Evolutionary conservation across 2,888 invertebrate genomes (phyloP).

Genomic region (Leucania comma): DNA sequence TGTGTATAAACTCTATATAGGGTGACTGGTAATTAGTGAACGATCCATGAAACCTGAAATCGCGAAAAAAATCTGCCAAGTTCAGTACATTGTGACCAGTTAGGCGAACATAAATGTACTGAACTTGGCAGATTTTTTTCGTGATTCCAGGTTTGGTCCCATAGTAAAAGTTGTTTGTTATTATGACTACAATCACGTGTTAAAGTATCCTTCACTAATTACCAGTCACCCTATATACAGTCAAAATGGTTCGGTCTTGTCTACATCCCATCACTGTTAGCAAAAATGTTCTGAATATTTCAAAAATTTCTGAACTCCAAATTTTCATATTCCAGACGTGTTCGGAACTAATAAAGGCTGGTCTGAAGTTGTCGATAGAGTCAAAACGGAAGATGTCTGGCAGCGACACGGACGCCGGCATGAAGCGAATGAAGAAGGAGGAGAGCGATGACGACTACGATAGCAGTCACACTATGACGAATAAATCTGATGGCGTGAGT

Average conservation of each 20-base stretch:
- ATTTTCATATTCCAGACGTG: slow-evolving; percentile 92
- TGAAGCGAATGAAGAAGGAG: slow-evolving; percentile 89
- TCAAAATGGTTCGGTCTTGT: background rate
- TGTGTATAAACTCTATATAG: background rate
- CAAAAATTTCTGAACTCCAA: slow-evolving; percentile 30
- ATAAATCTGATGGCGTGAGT: slow-evolving; percentile 90
- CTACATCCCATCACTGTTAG: background rate
- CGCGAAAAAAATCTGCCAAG: too few species aligned
- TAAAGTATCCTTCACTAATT: too few species aligned
- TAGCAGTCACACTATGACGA: slow-evolving; percentile 89
- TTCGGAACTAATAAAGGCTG: slow-evolving; percentile 97
- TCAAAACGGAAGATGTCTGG: slow-evolving; percentile 95
- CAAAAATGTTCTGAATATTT: slow-evolving; percentile 12
- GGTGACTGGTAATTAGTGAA: too few species aligned
- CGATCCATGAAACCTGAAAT: too few species aligned
- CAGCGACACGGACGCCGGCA: slow-evolving; percentile 89
- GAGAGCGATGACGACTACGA: slow-evolving; percentile 92
- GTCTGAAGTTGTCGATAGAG: slow-evolving; percentile 97
- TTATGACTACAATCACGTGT: too few species aligned
- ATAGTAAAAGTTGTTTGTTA: too few species aligned
- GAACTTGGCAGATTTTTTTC: too few species aligned
- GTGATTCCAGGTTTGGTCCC: too few species aligned
- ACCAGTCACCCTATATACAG: too few species aligned
- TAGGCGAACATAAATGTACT: too few species aligned
- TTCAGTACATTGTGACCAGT: too few species aligned